These are phyloP conservation scores for Esperia sulphurella DNA, from an alignment of 2,888 invertebrate genomes.

Conservation along the genomic window DNA sequence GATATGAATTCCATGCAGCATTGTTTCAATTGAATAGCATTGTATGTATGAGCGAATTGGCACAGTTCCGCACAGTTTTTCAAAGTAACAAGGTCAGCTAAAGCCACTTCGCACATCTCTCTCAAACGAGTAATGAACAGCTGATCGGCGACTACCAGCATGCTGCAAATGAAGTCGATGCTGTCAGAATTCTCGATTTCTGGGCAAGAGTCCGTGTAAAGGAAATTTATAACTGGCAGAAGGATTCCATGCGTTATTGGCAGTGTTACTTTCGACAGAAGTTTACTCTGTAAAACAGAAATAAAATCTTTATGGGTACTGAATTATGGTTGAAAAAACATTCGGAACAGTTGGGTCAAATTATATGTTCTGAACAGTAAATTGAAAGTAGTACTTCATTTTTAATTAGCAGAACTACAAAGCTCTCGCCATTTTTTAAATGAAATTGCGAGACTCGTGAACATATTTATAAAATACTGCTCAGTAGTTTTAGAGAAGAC, in stretches of 20 bases:
- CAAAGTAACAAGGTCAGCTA: conserved; percentile 83
- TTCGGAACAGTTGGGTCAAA: no score
- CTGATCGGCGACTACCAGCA: conserved; percentile 89
- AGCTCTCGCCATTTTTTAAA: no score
- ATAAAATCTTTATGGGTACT: background rate
- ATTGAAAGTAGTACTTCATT: no score
- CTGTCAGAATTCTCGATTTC: conserved; percentile 80
- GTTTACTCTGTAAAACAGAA: conserved; percentile 69
- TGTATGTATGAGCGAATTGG: conserved; percentile 87
- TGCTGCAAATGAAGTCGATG: conserved; percentile 85
- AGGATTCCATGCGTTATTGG: conserved; percentile 82
- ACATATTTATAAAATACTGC: no score
- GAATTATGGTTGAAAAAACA: no score
- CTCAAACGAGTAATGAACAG: conserved; percentile 85
- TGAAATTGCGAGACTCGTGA: no score
- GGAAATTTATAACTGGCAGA: conserved; percentile 84
- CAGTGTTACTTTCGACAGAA: conserved; percentile 72
- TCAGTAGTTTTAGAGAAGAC: no score
- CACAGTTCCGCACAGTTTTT: conserved; percentile 88
- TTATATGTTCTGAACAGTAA: no score
- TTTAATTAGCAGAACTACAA: no score
- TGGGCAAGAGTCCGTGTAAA: conserved; percentile 85
- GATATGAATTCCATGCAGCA: conserved; percentile 89
- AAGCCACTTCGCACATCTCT: conserved; percentile 84
- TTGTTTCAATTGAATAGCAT: conserved; percentile 84